Percentiles rank a stretch among this genome's conserved stretches.
These are phyloP conservation scores for Zaprionus ghesquierei DNA, from an alignment of 1,140 invertebrate species.

Conservation along the genomic window DNA sequence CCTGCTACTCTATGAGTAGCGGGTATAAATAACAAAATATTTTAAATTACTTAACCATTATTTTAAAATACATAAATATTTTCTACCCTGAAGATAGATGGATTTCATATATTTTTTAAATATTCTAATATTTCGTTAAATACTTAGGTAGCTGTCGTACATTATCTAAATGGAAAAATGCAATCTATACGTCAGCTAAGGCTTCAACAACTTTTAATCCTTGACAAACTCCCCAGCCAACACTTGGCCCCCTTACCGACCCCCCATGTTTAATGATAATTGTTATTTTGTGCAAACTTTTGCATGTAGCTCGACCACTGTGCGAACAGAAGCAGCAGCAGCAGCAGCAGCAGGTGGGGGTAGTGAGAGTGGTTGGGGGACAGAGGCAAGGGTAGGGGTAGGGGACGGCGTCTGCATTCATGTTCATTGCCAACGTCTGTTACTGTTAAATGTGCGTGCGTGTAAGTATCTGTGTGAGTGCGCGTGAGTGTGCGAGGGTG, in stretches of 20 bases:
- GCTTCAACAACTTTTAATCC: not conserved
- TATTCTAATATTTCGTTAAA: no score
- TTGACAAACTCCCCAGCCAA: not conserved
- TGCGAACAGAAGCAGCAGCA: not conserved
- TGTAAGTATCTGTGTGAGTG: constrained; percentile 42
- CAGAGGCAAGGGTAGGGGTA: not conserved
- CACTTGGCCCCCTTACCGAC: not conserved
- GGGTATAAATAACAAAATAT: no score
- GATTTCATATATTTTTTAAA: no score
- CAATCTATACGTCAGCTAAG: not conserved
- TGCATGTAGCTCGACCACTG: constrained; percentile 2
- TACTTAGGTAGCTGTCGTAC: not conserved
- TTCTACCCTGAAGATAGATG: no score
- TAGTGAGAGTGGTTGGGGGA: no score
- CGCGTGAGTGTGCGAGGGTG: constrained; percentile 20
- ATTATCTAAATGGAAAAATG: not conserved
- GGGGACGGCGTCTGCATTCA: constrained; percentile 33
- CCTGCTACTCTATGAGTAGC: no score
- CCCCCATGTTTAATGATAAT: not conserved
- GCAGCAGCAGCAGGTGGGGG: not conserved
- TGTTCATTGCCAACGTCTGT: constrained; percentile 79
- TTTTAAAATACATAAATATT: no score
- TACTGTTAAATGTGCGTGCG: constrained; percentile 73
- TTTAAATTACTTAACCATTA: no score
- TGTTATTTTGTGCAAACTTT: constrained; percentile 12